Percentiles rank a stretch among this genome's conserved stretches.
Evolutionary conservation across 2,888 invertebrate genomes (phyloP).

Genomic region (Andrena haemorrhoa): DNA sequence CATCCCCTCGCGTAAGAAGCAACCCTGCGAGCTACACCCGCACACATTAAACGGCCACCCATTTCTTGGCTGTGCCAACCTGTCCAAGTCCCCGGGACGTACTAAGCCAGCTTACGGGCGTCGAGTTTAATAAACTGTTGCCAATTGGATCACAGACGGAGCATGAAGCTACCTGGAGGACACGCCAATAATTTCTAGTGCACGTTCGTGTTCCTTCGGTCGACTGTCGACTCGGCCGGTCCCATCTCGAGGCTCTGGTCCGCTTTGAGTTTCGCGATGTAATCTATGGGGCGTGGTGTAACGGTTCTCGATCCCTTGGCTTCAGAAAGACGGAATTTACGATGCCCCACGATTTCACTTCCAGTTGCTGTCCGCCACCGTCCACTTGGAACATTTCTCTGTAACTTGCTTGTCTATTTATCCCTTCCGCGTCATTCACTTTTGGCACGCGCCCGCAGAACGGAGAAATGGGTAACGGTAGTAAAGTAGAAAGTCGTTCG

Average conservation of each 20-base stretch:
- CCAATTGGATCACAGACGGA: slow-evolving; percentile 2
- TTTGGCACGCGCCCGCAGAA: slow-evolving; percentile 2
- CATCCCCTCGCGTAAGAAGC: too few species aligned
- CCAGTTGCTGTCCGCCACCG: slow-evolving; percentile 58
- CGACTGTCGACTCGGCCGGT: neutral
- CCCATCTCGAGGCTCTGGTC: slow-evolving; percentile 7
- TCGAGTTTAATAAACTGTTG: slow-evolving; percentile 50
- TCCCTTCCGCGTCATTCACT: neutral
- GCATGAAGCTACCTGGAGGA: slow-evolving; percentile 5
- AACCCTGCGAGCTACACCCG: too few species aligned
- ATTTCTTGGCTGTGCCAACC: neutral
- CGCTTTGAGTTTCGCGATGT: slow-evolving; percentile 74
- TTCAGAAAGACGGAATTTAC: slow-evolving; percentile 73
- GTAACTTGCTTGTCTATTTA: neutral
- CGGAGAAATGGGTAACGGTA: neutral
- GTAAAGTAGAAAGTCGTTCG: too few species aligned
- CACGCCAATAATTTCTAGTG: slow-evolving; percentile 45
- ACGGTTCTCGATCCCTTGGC: slow-evolving; percentile 81
- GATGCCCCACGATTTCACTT: slow-evolving; percentile 72
- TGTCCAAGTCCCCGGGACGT: neutral
- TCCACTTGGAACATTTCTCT: slow-evolving; percentile 18
- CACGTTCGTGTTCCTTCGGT: slow-evolving; percentile 47
- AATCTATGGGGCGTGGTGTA: slow-evolving; percentile 81
- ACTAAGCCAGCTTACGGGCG: slow-evolving; percentile 24
- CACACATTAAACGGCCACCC: too few species aligned